A percentile compares a stretch with the other conserved stretches of the same genome.
These are phyloP conservation scores for Proisotoma minuta DNA, from an alignment of 2,888 invertebrate species.

Conservation along the genomic window DNA sequence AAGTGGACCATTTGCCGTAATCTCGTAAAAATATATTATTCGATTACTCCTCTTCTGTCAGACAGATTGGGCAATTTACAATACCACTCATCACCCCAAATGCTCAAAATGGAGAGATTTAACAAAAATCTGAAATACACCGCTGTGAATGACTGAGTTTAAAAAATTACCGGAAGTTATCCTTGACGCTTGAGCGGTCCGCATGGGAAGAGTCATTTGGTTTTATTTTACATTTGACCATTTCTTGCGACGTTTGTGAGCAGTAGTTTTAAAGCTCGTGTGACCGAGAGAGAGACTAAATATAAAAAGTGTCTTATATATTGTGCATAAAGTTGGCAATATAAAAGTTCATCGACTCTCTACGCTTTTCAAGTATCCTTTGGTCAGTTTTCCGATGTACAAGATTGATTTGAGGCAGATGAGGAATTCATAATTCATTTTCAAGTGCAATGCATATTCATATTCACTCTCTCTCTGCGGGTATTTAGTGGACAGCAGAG, in stretches of 20 bases:
- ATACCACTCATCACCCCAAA: no score
- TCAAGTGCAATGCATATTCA: conserved; percentile 7
- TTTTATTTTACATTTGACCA: conserved; percentile 1
- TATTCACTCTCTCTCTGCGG: conserved; percentile 1
- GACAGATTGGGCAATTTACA: no score
- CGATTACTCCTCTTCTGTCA: no score
- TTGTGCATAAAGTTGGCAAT: conserved; percentile 6
- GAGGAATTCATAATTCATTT: conserved; percentile 15
- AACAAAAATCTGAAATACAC: no score
- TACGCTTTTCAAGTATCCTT: conserved; percentile 15
- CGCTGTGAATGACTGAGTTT: no score
- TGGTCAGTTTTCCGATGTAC: conserved; percentile 27
- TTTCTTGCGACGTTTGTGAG: neutral
- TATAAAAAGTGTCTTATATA: conserved; percentile 11
- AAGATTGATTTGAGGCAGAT: conserved; percentile 31
- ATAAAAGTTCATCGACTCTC: conserved; percentile 41
- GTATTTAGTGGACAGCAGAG: conserved; percentile 6
- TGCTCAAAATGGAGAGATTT: no score
- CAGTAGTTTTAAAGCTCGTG: neutral
- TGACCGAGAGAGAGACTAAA: conserved; percentile 10
- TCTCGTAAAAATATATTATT: no score
- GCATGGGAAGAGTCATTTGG: conserved; percentile 25
- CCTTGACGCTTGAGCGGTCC: conserved; percentile 41
- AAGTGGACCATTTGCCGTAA: no score
- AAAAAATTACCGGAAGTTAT: conserved; percentile 37